Evolutionary conservation across 2,113 vertebrate species (phyloP).

Genomic region (Ptyas mucosa): DNA sequence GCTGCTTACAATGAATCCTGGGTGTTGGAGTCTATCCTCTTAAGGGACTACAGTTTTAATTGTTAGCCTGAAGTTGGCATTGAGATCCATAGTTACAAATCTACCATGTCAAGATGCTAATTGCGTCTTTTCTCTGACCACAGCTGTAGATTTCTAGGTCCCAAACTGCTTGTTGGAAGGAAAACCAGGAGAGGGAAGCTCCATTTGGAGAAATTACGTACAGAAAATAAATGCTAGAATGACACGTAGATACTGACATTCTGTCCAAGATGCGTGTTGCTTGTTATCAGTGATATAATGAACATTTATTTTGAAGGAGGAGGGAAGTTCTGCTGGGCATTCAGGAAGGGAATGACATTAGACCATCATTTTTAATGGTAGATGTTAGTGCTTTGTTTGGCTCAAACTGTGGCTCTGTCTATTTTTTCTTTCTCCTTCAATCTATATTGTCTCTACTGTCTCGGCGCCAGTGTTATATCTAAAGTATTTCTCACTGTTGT

Average conservation of each 20-base stretch:
- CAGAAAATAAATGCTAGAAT: not conserved
- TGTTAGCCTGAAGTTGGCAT: not conserved
- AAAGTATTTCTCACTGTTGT: not conserved
- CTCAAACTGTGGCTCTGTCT: conserved; percentile 2
- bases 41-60: not conserved
- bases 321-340: not conserved
- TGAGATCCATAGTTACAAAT: not conserved
- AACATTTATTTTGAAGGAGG: not conserved
- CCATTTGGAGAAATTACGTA: not conserved
- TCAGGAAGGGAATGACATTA: not conserved
- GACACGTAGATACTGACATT: not conserved
- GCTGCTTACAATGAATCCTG: not conserved
- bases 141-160: not conserved
- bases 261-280: not conserved
- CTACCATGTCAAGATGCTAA: not conserved
- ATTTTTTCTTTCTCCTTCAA: not conserved
- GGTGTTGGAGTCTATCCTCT: not conserved
- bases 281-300: not conserved
- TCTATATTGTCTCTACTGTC: not conserved
- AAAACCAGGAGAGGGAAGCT: not conserved
- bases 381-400: not conserved
- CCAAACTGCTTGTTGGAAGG: not conserved
- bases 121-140: not conserved
- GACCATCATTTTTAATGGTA: not conserved
- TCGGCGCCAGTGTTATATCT: not conserved